phyloP scores from a whole-genome alignment of 2,888 invertebrate genomes.

The Caenorhabditis doughertyi region DNA sequence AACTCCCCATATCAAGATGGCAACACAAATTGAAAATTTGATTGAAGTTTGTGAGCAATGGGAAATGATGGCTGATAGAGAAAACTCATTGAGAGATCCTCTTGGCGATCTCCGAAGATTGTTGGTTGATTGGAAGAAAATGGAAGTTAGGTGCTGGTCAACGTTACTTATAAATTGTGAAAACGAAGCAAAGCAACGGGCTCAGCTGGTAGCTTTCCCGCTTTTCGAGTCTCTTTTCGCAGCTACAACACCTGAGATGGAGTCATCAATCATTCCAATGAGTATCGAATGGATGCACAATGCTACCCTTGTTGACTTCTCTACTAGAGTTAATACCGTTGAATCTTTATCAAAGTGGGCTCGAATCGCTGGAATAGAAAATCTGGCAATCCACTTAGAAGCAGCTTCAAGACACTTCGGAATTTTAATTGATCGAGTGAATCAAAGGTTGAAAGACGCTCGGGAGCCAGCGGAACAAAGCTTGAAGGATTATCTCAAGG shows the following conservation, averaged over 20 bases:
- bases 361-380: slow-evolving; percentile 34
- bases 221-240: slow-evolving; percentile 75
- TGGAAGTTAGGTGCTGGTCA: slow-evolving; percentile 80
- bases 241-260: slow-evolving; percentile 55
- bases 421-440: slow-evolving; percentile 86
- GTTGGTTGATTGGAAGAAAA: slow-evolving; percentile 92
- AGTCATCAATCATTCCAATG: slow-evolving; percentile 72
- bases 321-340: slow-evolving; percentile 89
- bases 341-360: slow-evolving; percentile 82
- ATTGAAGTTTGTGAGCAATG: slow-evolving; percentile 84
- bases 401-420: slow-evolving; percentile 89
- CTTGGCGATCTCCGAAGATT: slow-evolving; percentile 89
- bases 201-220: slow-evolving; percentile 78
- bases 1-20: slow-evolving; percentile 91
- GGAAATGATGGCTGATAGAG: slow-evolving; percentile 80
- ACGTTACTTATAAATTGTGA: slow-evolving; percentile 71
- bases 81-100: slow-evolving; percentile 88
- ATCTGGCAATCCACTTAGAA: slow-evolving; percentile 74
- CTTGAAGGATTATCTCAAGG: slow-evolving; percentile 92
- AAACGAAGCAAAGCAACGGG: slow-evolving; percentile 69
- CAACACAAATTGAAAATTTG: slow-evolving; percentile 93
- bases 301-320: slow-evolving; percentile 91
- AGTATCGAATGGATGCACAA: slow-evolving; percentile 86
- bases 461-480: slow-evolving; percentile 93
- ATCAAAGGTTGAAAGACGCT: slow-evolving; percentile 83